These are phyloP conservation scores for Anoplopoma fimbria DNA, from an alignment of 2,113 vertebrate genomes.

Conservation along the genomic window DNA sequence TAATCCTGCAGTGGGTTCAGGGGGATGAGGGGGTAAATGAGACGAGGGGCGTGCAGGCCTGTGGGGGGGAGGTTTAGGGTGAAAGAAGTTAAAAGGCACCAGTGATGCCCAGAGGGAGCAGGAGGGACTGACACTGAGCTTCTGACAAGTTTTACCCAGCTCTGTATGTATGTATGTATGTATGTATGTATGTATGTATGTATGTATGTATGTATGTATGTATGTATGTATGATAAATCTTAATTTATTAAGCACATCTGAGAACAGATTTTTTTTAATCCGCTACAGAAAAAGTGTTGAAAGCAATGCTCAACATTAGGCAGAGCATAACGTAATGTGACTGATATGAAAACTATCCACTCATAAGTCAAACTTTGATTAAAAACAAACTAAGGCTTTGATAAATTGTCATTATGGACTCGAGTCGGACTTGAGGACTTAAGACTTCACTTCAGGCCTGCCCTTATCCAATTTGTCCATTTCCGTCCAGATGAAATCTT, in stretches of 20 bases:
- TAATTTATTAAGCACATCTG: background rate
- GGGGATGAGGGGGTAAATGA: constrained; percentile 2
- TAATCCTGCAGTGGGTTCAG: constrained; percentile 59
- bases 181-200: too few species aligned
- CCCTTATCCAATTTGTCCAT: background rate
- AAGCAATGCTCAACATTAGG: background rate
- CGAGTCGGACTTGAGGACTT: too few species aligned
- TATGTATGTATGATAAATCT: too few species aligned
- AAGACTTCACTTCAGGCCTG: background rate
- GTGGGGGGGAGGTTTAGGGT: background rate
- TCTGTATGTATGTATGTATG: too few species aligned
- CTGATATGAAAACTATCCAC: background rate
- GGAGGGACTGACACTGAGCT: constrained; percentile 31
- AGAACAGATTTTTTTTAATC: background rate
- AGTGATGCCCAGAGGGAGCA: constrained; percentile 32
- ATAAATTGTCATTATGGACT: background rate
- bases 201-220: too few species aligned
- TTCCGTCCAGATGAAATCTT: background rate
- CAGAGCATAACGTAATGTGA: background rate
- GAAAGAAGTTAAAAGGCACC: constrained; percentile 26
- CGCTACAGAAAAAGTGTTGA: background rate
- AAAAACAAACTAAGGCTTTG: background rate
- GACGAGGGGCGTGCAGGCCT: background rate
- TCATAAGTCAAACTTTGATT: background rate
- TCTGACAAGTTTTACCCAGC: background rate